Conservation (phyloP, 2,797 vertebrate species). For the Protonibea diacanthus region DNA sequence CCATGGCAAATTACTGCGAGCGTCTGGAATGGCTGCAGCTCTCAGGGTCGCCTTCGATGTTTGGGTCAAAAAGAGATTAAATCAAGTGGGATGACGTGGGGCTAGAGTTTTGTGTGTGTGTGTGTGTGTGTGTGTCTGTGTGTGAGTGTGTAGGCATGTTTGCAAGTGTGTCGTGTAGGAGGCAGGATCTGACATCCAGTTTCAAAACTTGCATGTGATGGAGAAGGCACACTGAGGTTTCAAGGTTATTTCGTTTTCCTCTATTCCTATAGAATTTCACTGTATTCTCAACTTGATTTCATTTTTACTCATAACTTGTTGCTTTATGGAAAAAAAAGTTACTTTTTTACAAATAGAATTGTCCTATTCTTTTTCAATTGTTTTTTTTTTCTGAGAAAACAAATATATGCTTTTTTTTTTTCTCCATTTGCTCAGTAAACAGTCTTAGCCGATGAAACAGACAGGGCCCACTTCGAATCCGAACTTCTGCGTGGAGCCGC, state of each 20-base stretch:
- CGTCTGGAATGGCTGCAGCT: constrained; percentile 67
- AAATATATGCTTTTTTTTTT: constrained; percentile 78
- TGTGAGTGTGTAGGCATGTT: too few species aligned
- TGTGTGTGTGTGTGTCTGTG: not conserved
- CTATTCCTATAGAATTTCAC: constrained; percentile 79
- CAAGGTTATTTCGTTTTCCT: constrained; percentile 87
- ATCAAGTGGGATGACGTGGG: constrained; percentile 54
- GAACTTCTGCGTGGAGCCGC: constrained; percentile 96
- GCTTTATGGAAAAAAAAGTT: constrained; percentile 80
- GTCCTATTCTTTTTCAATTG: constrained; percentile 83
- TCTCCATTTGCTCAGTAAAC: constrained; percentile 80
- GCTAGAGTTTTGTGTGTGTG: constrained; percentile 24
- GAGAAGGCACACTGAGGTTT: constrained; percentile 95
- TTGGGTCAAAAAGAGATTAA: constrained; percentile 76
- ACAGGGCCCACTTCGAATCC: constrained; percentile 99
- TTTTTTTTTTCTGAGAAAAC: constrained; percentile 83
- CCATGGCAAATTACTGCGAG: constrained; percentile 56
- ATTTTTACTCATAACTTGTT: constrained; percentile 77
- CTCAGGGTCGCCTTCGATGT: constrained; percentile 66
- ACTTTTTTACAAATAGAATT: constrained; percentile 85
- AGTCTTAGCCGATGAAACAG: constrained; percentile 97
- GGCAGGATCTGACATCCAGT: constrained; percentile 86
- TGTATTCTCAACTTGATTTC: constrained; percentile 84
- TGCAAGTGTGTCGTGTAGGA: constrained; percentile 46
- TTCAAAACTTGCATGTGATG: constrained; percentile 94